Base-by-base conservation (phyloP, 2,888 invertebrate genomes). In the Nycteola revayana region DNA sequence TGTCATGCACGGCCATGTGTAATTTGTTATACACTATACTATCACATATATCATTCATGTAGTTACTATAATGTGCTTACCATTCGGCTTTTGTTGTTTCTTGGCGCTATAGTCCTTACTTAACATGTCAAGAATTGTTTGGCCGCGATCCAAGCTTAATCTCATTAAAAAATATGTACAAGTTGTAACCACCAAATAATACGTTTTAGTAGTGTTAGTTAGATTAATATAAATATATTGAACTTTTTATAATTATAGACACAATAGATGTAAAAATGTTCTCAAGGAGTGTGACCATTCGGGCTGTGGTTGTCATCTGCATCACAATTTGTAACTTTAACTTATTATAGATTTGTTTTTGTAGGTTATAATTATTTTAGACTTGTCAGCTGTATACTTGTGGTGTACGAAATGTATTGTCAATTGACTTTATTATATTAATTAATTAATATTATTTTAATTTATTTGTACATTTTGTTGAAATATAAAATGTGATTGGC, bases 121-220 rank as follows among this genome's bases (percentile, higher is more conserved):
- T 53, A 52, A 55, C 46, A 54, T 42, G 41, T 47, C 38, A 50
- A 54, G 42, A 45, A 44, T 29, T 23, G 48, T 36, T 43, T 43
- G 23, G 45, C 45, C 35, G 56, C 53, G 52, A 53, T 51, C 41
- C 61, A 67, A 63, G 64, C 65, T 68, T 78, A 79, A 82, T 83
- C 82, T 85, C 81, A 79, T 80, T 61, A 84, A 84, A 74, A 63
- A 63, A 65, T 79, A 79, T 81, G 85, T 86, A 86, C 86, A 86
- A 87, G 70, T 70, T 76, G 66, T 86, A 84, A 86, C 86, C 87
- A 87, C 87, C 87, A 86, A 86, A 85, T 81, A 78, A 79, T 75
- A 75, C 70, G 69, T 73, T 79, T 66, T 77, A 74, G 70, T 77
- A 80, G 73, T 59, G 56, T 64, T 65, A 64, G 67, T 61, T 61